A percentile compares a stretch with the other conserved stretches of the same genome.
These are phyloP conservation scores for Oreochromis spilurus DNA, from an alignment of 2,113 vertebrate genomes.

Conservation along the genomic window DNA sequence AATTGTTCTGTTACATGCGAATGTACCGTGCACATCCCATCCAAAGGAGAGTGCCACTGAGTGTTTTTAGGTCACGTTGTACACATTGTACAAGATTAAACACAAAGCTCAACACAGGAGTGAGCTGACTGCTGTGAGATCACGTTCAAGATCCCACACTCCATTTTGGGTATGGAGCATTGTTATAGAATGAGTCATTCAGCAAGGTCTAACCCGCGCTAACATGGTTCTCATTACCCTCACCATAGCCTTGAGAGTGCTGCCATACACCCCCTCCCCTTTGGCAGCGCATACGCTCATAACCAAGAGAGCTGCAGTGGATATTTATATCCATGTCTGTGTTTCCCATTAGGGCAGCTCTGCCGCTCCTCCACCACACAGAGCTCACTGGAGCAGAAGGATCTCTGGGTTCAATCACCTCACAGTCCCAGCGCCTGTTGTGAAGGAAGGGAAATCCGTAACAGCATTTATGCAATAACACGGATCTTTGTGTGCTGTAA, in stretches of 20 bases:
- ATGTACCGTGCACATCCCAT: not conserved
- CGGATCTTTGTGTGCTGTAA: not conserved
- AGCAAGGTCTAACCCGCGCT: constrained; percentile 8
- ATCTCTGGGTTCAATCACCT: constrained; percentile 8
- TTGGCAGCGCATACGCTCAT: constrained; percentile 6
- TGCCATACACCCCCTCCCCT: constrained; percentile 27
- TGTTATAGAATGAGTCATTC: constrained; percentile 41
- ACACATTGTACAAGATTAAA: not conserved
- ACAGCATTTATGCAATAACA: not conserved
- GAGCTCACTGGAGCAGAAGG: constrained; percentile 1
- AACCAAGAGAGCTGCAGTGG: not conserved
- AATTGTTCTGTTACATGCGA: not conserved
- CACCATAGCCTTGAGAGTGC: constrained; percentile 18
- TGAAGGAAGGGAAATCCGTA: constrained; percentile 14
- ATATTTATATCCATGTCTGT: constrained; percentile 59
- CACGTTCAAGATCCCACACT: not conserved
- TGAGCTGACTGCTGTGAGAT: not conserved
- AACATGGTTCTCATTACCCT: constrained; percentile 55
- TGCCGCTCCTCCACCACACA: not conserved
- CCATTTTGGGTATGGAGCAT: constrained; percentile 31
- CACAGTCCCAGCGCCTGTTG: not conserved
- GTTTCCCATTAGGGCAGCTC: constrained; percentile 52
- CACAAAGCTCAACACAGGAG: not conserved
- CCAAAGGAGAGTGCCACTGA: not conserved
- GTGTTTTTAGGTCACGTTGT: not conserved